Percentiles rank a stretch among this genome's conserved stretches.
Conservation (phyloP, 2,113 vertebrate species). For the Gadus chalcogrammus region DNA sequence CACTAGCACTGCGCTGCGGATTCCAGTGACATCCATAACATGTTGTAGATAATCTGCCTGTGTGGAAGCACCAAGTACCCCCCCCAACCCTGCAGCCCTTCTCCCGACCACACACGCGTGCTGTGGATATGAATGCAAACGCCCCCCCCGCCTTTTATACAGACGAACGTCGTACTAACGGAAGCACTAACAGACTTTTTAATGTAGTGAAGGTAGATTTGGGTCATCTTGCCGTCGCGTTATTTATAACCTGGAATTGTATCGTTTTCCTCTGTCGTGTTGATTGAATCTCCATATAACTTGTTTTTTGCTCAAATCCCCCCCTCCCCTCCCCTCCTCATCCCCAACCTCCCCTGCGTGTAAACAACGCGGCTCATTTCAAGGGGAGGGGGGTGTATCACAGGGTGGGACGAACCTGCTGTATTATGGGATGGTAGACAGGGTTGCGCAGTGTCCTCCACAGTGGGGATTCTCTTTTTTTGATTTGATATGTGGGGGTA, state of each 20-base stretch:
- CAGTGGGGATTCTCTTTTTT: constrained; percentile 32
- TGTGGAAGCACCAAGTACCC: constrained; percentile 8
- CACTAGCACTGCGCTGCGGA: too few relatives aligned
- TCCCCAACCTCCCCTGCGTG: background rate
- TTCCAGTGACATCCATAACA: too few relatives aligned
- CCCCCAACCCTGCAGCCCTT: too few relatives aligned
- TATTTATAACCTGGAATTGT: constrained; percentile 70
- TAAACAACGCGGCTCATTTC: background rate
- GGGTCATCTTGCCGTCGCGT: constrained; percentile 37
- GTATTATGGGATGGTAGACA: constrained; percentile 16
- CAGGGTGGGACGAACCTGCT: constrained; percentile 22
- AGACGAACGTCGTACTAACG: constrained; percentile 20
- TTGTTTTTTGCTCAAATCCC: too few relatives aligned
- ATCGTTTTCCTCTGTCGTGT: constrained; percentile 37
- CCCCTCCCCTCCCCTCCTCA: background rate
- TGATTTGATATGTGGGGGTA: constrained; percentile 32
- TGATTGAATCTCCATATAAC: constrained; percentile 30
- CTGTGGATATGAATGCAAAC: constrained; percentile 24
- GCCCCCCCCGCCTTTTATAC: constrained; percentile 18
- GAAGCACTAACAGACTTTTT: constrained; percentile 41
- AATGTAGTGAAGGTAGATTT: constrained; percentile 25
- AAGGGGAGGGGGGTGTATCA: constrained; percentile 3
- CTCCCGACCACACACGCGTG: background rate
- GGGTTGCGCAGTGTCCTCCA: background rate
- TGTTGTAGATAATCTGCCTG: constrained; percentile 47